These are phyloP conservation scores for Drosophila siamana DNA, from an alignment of 2,888 invertebrate genomes.

Conservation along the genomic window DNA sequence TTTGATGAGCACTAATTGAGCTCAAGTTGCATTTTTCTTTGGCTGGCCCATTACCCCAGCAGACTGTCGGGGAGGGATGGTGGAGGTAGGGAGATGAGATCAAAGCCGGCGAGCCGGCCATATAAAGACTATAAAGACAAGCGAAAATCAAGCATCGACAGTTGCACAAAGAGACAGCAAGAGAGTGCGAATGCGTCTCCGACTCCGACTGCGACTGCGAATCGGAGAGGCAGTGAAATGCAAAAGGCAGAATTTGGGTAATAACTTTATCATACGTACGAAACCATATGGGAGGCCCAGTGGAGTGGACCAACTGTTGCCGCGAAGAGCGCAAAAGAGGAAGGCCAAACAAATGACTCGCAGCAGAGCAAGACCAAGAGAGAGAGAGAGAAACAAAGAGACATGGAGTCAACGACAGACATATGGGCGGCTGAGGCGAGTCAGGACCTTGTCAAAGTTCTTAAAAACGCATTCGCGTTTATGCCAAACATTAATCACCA, in stretches of 20 bases:
- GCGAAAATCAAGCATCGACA: constrained; percentile 80
- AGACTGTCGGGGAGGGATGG: too few species aligned
- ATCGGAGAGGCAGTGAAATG: constrained; percentile 30
- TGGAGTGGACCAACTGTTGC: constrained; percentile 63
- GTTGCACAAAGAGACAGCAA: constrained; percentile 45
- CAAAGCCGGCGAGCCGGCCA: constrained; percentile 71
- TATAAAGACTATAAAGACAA: constrained; percentile 63
- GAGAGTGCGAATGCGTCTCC: constrained; percentile 6
- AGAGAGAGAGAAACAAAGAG: not conserved
- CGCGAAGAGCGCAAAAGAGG: constrained; percentile 42
- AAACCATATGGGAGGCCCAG: constrained; percentile 84
- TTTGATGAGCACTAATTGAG: constrained; percentile 81
- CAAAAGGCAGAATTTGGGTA: constrained; percentile 79
- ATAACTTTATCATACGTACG: constrained; percentile 85
- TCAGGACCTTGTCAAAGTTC: constrained; percentile 82
- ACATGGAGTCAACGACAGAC: constrained; percentile 26
- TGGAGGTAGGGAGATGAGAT: constrained; percentile 62
- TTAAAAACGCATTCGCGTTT: constrained; percentile 82
- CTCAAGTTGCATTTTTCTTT: constrained; percentile 79
- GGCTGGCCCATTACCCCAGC: constrained; percentile 61
- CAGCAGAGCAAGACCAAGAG: not conserved
- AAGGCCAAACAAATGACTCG: constrained; percentile 62
- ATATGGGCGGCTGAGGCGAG: constrained; percentile 66
- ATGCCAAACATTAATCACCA: constrained; percentile 81
- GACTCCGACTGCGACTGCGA: constrained; percentile 18